Base-by-base conservation (phyloP, 2,888 invertebrate genomes). In the Orthonychiurus folsomi region DNA sequence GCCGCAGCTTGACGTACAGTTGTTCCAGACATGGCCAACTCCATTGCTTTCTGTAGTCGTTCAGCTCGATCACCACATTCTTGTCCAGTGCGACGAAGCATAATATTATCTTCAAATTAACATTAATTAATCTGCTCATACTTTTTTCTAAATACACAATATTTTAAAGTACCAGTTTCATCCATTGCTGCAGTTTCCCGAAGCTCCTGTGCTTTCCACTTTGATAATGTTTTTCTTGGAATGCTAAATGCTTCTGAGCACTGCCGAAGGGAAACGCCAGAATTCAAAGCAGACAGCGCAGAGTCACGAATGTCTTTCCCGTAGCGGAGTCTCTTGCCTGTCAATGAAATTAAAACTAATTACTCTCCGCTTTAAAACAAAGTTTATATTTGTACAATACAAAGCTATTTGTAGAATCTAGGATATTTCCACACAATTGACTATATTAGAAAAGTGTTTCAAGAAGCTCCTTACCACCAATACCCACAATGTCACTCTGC, bases 1-100 rank as follows among this genome's bases (percentile, higher is more conserved):
- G 82, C 82, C 0, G 83, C 83, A 63, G 83, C 83, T 70, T 83
- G 80, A 68, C 83, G 83, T 68, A 83, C 83, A 73, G 83, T 83
- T 1, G 82, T 81, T 1, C 83, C 83, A n/a, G 67, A 66, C 1
- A 71, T 56, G n/a, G 71, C 71, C 25, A 73, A 52, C 57, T 70
- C 66, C 53, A 69, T 68, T n/a, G 73, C 73, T 56, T 70, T 71
- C 48, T 69, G 70, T 15, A 73, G 65, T 18, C 71, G 59, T 52
- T 70, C 70, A 18, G 71, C 73, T 27, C 73, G 57, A 56, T 71
- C 71, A 48, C 62, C 65, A 1, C 65, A 63, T 53, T 71, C 71
- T 21, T 56, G 62, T 12, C 57, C 56, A 50, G 56, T 5, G 37
- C 37, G 37, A 37, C 37, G 37, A 37, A 37, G 9, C 37, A 37